Evolutionary conservation across 2,113 vertebrate species (phyloP), one percentile per base, ranked within the genome.

Genomic region (Recurvirostra avosetta): DNA sequence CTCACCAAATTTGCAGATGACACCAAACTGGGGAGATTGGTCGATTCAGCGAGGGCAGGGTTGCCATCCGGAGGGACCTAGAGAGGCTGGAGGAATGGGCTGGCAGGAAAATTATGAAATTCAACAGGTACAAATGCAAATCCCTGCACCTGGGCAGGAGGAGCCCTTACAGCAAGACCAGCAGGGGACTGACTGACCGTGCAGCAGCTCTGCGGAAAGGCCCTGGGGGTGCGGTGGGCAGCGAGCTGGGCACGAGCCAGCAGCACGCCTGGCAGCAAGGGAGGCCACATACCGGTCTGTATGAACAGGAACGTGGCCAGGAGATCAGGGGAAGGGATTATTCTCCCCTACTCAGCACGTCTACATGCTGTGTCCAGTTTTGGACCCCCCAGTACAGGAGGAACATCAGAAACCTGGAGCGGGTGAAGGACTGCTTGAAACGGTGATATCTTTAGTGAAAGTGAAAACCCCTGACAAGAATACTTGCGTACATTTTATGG

Each of bases 231-330:
- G 11, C 3, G 0, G 4, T 22, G 36, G 62, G 53, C 83, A 83
- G 23, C 0, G 1, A 58, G 45, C 41, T 1, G 2, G 21, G 32
- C n/a, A n/a, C 2, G 12, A 68, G 72, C 32, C 68, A 49, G 66
- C 66, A 50, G 83, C 72, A 32, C 0, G 3, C n/a, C 34, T 20
- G 79, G 56, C 79, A 67, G 36, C 68, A 30, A 15, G n/a, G 52
- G 47, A 63, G 22, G 52, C 40, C 59, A 13, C 11, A 27, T 59
- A 71, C 53, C 41, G 43, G 26, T 29, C 52, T 13, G 2, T 5
- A 14, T 7, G 38, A 47, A 11, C 0, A 0, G 59, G 49, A 58
- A 27, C 0, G 0, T 5, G 11, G 40, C 81, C 56, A 21, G 77
- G 47, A 87, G 38, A 78, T 50, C 38, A 45, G 18, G 55, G 63